A percentile compares a stretch with the other conserved stretches of the same genome.
Conservation (phyloP, 2,888 invertebrate genomes). For the Caenorhabditis sinica region DNA sequence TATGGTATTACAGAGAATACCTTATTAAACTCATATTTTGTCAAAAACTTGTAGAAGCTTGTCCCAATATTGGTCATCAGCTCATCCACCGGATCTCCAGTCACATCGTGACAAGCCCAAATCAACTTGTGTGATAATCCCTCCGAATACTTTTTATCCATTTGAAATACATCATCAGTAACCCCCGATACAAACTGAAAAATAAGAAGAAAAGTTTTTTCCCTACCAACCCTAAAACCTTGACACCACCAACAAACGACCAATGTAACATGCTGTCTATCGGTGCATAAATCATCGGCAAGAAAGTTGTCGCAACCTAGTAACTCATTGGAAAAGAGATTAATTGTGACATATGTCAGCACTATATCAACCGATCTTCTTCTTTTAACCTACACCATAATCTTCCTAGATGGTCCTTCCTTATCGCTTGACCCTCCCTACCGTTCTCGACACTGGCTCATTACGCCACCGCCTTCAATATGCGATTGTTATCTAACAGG, state of each 20-base stretch:
- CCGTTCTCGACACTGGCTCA: slow-evolving; percentile 21
- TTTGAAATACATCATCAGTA: slow-evolving; percentile 70
- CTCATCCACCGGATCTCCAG: slow-evolving; percentile 70
- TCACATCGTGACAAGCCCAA: slow-evolving; percentile 80
- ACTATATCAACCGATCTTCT: slow-evolving; percentile 20
- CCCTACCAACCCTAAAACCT: too few relatives aligned
- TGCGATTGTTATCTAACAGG: slow-evolving; percentile 57
- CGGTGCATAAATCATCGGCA: slow-evolving; percentile 45
- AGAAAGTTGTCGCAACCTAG: slow-evolving; percentile 30
- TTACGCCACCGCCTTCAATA: slow-evolving; percentile 48
- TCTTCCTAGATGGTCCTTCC: neutral
- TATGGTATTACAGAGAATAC: slow-evolving; percentile 27
- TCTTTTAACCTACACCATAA: slow-evolving; percentile 22
- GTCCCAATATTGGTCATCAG: slow-evolving; percentile 71
- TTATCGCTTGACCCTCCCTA: neutral
- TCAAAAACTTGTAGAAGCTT: slow-evolving; percentile 76
- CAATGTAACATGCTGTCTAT: slow-evolving; percentile 38
- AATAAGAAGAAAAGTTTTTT: too few relatives aligned
- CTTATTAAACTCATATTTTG: slow-evolving; percentile 80
- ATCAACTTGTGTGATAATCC: slow-evolving; percentile 76
- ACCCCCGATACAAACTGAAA: slow-evolving; percentile 77
- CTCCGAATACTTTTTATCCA: slow-evolving; percentile 75
- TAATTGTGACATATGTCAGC: slow-evolving; percentile 55
- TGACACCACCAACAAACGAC: slow-evolving; percentile 16
- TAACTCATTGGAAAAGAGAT: slow-evolving; percentile 47